Evolutionary conservation across 2,113 vertebrate genomes (phyloP).

Genomic region (Siniperca knerii): DNA sequence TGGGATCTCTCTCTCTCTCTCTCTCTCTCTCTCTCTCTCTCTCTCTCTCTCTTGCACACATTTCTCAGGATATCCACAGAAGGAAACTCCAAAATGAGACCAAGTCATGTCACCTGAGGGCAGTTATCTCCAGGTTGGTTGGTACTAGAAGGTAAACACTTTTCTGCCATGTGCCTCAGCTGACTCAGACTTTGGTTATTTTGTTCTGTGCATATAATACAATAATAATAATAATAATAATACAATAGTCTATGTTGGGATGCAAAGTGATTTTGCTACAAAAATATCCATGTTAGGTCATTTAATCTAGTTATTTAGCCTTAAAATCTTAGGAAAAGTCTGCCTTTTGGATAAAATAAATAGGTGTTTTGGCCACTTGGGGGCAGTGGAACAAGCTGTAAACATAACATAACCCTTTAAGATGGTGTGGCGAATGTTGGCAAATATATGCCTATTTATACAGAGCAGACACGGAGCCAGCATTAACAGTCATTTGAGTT

Average conservation of each 20-base stretch:
- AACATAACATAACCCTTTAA: background rate
- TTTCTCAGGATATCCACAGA: slow-evolving; percentile 5
- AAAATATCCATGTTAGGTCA: background rate
- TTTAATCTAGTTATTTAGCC: background rate
- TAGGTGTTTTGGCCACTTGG: background rate
- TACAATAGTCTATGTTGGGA: background rate
- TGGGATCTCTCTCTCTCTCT: background rate
- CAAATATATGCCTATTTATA: background rate
- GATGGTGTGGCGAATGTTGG: background rate
- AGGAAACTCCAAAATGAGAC: background rate
- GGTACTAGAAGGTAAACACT: background rate
- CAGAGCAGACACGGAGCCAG: background rate
- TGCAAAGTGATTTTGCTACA: background rate
- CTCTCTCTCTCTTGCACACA: background rate
- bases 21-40: background rate
- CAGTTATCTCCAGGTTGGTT: background rate
- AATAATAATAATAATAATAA: too few species aligned
- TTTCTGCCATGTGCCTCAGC: background rate
- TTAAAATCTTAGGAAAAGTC: background rate
- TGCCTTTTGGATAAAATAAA: background rate
- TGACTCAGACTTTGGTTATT: background rate
- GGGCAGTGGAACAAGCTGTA: background rate
- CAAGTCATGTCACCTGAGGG: background rate
- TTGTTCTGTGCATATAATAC: background rate
- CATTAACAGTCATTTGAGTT: background rate